phyloP scores from a whole-genome alignment of 2,113 vertebrate species.

The Paradoxurus hermaphroditus region DNA sequence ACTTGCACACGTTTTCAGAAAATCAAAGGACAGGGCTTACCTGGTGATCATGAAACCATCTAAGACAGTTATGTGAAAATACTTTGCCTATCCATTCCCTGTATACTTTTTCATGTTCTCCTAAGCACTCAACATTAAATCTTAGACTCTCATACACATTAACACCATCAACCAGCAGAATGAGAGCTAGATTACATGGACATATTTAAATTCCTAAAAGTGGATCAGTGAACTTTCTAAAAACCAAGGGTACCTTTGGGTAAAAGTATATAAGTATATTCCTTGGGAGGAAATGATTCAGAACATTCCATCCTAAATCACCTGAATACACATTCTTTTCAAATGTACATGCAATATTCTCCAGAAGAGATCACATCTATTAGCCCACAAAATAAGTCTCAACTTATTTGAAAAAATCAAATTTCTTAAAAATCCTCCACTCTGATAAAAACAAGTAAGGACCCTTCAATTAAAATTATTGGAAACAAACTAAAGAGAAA shows the following conservation, averaged over 20 bases:
- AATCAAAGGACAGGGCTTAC: conserved; percentile 42
- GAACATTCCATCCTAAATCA: neutral
- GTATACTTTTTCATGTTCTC: neutral
- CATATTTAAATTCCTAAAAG: neutral
- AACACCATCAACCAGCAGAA: conserved; percentile 13
- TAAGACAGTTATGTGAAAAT: conserved; percentile 32
- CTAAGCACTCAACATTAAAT: neutral
- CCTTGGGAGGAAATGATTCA: neutral
- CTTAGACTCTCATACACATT: neutral
- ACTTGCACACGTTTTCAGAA: conserved; percentile 16
- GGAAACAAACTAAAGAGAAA: neutral
- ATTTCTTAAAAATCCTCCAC: conserved; percentile 7
- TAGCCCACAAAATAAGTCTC: neutral
- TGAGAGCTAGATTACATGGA: neutral
- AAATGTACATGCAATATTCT: neutral
- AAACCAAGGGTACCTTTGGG: neutral
- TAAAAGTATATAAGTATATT: neutral
- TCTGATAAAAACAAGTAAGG: conserved; percentile 2
- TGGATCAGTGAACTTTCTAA: neutral
- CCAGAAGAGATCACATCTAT: neutral
- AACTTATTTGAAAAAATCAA: neutral
- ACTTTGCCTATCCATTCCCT: neutral
- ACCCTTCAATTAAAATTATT: neutral
- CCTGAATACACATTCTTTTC: neutral
- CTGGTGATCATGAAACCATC: conserved; percentile 5